Evolutionary conservation across 2,888 invertebrate genomes (phyloP), one percentile per base, ranked within the genome.

Genomic region (Dolichopus griseipennis): DNA sequence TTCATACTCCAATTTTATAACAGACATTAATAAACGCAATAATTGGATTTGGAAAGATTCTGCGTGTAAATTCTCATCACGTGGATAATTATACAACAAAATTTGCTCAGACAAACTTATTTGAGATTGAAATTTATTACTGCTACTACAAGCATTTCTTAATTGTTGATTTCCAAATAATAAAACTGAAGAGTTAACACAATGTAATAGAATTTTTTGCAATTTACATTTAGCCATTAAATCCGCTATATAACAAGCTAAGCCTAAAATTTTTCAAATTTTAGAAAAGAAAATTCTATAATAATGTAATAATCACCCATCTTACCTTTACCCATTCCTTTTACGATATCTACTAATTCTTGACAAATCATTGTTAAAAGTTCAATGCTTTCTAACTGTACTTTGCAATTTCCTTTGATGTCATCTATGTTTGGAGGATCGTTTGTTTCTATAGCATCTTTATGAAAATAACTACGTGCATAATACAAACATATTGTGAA

Each of bases 141-240:
- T 73, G 52, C 75, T 77, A 18, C n/a, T 52, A 18, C 52, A 52
- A 52, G 52, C 52, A 37, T 75, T 76, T 67, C 75, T 12, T 52
- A 52, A 52, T 18, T 52, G 52, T 52, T 52, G 52, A 52, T 65
- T 68, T 15, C 43, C 63, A 74, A 74, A 75, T 61, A 72, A 72
- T 37, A 88, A 83, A 2, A 93, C 90, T 21, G 90, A 90, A 4
- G 92, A 90, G 66, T 92, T 85, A 22, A 93, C 82, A 76, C 91
- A 91, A 78, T 93, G 92, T 66, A 94, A 83, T 65, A 92, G 84
- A 33, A 91, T 89, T 70, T 93, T 93, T 79, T 94, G 93, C 65
- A 94, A 84, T 80, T 93, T 93, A 75, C 91, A 91, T 71, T 90
- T 87, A 4, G 85, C 83, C 75, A 93, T 81, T 73, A 89, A 81